Base-by-base conservation (phyloP, 2,888 invertebrate genomes). In the Cerastis rubricosa region DNA sequence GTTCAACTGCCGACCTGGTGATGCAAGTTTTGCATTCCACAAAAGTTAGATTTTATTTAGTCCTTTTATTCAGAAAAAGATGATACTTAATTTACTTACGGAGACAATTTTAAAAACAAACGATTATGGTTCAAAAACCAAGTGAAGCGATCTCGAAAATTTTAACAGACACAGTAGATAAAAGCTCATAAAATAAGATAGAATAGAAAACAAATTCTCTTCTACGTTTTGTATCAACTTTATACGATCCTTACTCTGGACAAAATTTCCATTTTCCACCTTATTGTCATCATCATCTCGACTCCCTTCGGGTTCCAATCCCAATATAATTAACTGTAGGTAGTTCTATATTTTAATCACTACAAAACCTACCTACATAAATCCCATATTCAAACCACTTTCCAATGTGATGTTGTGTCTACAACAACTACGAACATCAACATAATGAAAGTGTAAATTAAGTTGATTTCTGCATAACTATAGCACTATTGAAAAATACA, bases 261-360 rank as follows among this genome's bases (percentile, higher is more conserved):
- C 17, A 43, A 64, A 43, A 49, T 19, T 22, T 14, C 7, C 19
- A 40, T 17, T 74, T 47, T 74, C 40, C 14, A 63, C 7, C 22
- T 9, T 22, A 40, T 5, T 54, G 5, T 43, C 11, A 47, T 81
- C 25, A 54, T 9, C 19, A 81, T 51, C 17, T 19, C 12, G 9
- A 12, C 49, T 9, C 29, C 29, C 6, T 12, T n/a, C 4, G 40
- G 22, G 40, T 61, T 61, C 29, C 29, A 35, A 29, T 51, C 47
- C 45, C 12, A 47, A 81, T 49, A 49, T 49, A 35, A 76, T 40
- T 9, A 45, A 63, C 17, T 61, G 17, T 61, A 51, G 22, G 17
- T 61, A 51, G 22, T 45, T 71, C 45, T 12, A 35, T 45, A 35
- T 17, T 22, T 14, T 49, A 4, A 5, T 22, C 17, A 54, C 40